Base-by-base conservation (phyloP, 2,888 invertebrate genomes). In the Apamea monoglypha region DNA sequence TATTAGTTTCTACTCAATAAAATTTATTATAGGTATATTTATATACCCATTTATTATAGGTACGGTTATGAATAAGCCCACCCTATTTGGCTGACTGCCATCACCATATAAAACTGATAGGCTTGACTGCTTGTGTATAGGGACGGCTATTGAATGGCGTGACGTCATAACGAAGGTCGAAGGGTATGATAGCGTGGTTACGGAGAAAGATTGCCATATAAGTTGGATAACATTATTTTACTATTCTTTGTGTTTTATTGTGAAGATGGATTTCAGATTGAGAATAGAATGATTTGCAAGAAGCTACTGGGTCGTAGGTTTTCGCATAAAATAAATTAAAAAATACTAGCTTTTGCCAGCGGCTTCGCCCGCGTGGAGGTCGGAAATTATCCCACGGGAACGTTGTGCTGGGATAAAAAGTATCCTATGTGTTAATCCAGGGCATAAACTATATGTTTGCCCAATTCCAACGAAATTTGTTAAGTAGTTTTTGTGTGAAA, bases 71-170 rank as follows among this genome's bases (percentile, higher is more conserved):
- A 59, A 78, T 80, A 84, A 80, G 47, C 64, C 70, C 25, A 74
- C 71, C 80, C 86, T 78, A 86, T 86, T 91, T 90, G 91, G 91
- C 91, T 64, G 64, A 61, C 76, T 85, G 91, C 91, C 90, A 91
- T 80, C 66, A 80, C 72, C 81, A 80, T 84, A 83, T 76, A 86
- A 87, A 87, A 86, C 75, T 82, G 84, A 71, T 80, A 78, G 74
- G 88, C 77, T 86, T 88, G 80, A 88, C 84, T 86, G 76, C 71
- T 50, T 64, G 21, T 76, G 74, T 84, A 84, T 83, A 81, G 81
- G 81, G 67, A 71, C 53, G 82, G 81, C 80, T 87, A 91, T 89
- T 89, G 86, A 88, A 88, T 82, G 72, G 73, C n/a, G 68, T 90
- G 88, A 89, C 86, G 83, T 88, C 87, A 88, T 87, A 87, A 86